phyloP scores from a whole-genome alignment of 2,888 invertebrate genomes.

The Gnatocerus cornutus region DNA sequence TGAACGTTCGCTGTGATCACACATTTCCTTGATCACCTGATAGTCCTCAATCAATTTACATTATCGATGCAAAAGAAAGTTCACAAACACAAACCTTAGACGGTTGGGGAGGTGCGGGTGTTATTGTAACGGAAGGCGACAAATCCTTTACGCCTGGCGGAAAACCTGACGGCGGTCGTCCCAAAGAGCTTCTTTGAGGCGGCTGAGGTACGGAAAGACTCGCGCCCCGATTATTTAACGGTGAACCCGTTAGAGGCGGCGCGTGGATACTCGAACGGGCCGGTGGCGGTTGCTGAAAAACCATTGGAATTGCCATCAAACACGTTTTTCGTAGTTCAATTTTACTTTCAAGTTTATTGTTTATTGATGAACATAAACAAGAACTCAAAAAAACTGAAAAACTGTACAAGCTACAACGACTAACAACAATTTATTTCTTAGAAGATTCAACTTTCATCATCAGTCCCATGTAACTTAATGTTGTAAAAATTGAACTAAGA shows the following conservation, averaged over 20 bases:
- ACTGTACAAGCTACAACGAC: no score
- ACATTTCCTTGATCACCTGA: no score
- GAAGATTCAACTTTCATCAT: no score
- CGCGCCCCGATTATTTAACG: constrained; percentile 71
- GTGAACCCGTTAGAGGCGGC: constrained; percentile 73
- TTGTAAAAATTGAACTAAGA: no score
- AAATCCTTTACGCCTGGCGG: constrained; percentile 70
- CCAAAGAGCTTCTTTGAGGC: constrained; percentile 65
- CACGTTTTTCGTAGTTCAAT: neutral
- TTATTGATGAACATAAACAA: no score
- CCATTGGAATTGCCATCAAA: constrained; percentile 19
- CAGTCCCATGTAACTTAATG: no score
- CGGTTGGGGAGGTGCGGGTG: constrained; percentile 82
- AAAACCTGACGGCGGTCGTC: constrained; percentile 64
- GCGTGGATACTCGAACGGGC: constrained; percentile 71
- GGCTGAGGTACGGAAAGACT: constrained; percentile 70
- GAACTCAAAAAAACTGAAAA: no score
- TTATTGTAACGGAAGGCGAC: constrained; percentile 82
- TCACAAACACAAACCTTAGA: constrained; percentile 64
- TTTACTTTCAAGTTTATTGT: no score
- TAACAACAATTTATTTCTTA: no score
- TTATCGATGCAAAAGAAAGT: no score
- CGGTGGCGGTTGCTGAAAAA: constrained; percentile 73
- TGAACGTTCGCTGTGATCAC: no score
- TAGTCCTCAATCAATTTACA: no score